Evolutionary conservation across 2,797 vertebrate species (phyloP).

Genomic region (Nothura maculosa): DNA sequence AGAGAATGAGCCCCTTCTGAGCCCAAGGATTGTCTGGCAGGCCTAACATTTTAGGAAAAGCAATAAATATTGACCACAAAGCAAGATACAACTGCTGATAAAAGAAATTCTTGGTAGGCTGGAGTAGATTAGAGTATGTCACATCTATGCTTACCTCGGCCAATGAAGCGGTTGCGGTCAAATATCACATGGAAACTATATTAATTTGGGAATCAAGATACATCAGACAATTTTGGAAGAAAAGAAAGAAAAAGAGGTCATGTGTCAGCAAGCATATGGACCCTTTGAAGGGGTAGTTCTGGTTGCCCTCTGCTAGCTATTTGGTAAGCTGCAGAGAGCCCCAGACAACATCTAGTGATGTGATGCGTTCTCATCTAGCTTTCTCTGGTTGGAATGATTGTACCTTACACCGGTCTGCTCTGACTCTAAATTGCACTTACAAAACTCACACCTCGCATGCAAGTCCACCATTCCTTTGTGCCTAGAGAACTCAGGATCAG

Average conservation of each 20-base stretch:
- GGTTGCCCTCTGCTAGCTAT: not conserved
- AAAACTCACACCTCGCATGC: not conserved
- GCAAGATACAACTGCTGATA: not conserved
- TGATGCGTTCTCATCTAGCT: too few species aligned
- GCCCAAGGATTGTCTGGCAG: not conserved
- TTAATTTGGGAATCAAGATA: not conserved
- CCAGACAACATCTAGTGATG: not conserved
- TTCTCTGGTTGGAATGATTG: not conserved
- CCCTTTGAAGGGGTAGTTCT: not conserved
- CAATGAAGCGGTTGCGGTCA: not conserved
- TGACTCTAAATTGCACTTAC: not conserved
- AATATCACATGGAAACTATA: not conserved
- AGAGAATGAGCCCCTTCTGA: not conserved
- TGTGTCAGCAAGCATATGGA: not conserved
- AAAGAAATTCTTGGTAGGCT: not conserved
- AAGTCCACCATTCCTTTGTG: not conserved
- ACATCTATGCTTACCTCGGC: not conserved
- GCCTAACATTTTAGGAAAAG: not conserved
- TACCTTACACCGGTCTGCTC: not conserved
- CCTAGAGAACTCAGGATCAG: not conserved
- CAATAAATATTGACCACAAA: not conserved
- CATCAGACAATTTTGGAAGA: not conserved
- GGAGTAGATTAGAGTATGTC: not conserved
- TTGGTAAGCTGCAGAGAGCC: not conserved
- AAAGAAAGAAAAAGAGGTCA: not conserved